Conservation (phyloP, 2,113 vertebrate genomes). For the Uria lomvia region DNA sequence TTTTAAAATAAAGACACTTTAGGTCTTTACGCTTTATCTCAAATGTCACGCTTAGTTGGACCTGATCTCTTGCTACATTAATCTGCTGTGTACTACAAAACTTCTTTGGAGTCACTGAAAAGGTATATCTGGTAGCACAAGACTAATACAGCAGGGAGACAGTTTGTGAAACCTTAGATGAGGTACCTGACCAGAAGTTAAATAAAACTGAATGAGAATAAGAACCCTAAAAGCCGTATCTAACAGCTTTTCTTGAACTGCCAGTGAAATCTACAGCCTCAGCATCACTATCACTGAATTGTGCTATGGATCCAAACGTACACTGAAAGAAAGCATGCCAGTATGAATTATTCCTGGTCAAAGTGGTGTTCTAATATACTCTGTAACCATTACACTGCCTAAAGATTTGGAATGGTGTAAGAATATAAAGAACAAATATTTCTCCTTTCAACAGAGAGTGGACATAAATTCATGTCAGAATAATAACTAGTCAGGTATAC, state of each 20-base stretch:
- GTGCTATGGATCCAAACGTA: background rate
- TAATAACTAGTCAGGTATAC: background rate
- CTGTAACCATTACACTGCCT: background rate
- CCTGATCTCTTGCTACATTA: background rate
- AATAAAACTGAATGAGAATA: background rate
- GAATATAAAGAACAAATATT: background rate
- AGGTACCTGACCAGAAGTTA: background rate
- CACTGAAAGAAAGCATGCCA: background rate
- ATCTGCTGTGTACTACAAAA: background rate
- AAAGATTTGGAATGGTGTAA: background rate
- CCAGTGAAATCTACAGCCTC: background rate
- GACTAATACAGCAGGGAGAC: background rate
- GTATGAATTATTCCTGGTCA: background rate
- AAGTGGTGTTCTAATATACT: background rate
- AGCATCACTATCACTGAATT: background rate
- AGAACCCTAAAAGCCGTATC: background rate
- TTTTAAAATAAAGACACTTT: background rate
- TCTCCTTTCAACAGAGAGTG: background rate
- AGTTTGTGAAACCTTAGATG: background rate
- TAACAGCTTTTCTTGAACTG: background rate
- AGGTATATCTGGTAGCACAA: background rate
- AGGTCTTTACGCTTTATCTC: background rate
- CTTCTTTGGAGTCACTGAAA: background rate
- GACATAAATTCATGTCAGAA: background rate
- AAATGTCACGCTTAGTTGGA: background rate